Base-by-base conservation (phyloP, 2,797 vertebrate genomes). In the Pempheris klunzingeri region DNA sequence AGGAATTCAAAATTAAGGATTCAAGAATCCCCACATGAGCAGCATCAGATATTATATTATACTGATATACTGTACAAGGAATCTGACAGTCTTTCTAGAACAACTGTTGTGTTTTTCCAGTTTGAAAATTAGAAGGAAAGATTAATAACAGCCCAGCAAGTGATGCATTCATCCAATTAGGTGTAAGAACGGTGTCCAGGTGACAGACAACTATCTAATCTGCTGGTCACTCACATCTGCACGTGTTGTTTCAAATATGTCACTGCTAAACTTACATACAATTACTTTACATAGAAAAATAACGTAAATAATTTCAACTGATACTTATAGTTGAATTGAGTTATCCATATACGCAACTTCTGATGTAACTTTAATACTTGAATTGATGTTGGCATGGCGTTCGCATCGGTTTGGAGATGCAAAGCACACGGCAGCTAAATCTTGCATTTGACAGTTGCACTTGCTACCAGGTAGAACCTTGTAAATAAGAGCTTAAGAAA, bases 401-500 rank as follows among this genome's bases (percentile, higher is more conserved):
- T 4, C 0, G 5, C 11, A 30, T 49, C 7, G 5, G 32, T 60
- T 58, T 63, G 34, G 20, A 50, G 63, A 66, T 50, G 55, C 71
- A 57, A 59, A 65, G 36, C 54, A 71, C 28, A 46, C 17, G 34
- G 47, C 39, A 39, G 61, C 34, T 50, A 41, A 34, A 57, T 72
- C 49, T 26, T 34, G 30, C 2, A 17, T 72, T 52, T 68, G 15
- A 58, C 15, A 20, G n/a, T 18, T 43, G 65, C 49, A n/a, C 22
- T n/a, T 43, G 43, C 49, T 28, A 57, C 41, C 39, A 17, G 12
- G 39, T n/a, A 39, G 4, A 62, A 44, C 9, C 15, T 24, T 38
- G 24, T 26, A 64, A 74, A 58, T 54, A 22, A 28, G 22, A 55
- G 54, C 28, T 28, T 5, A 12, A 22, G 14, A 28, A 60, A 46